A percentile compares a stretch with the other conserved stretches of the same genome.
Evolutionary conservation across 2,797 vertebrate genomes (phyloP).

Genomic region (Argya squamiceps): DNA sequence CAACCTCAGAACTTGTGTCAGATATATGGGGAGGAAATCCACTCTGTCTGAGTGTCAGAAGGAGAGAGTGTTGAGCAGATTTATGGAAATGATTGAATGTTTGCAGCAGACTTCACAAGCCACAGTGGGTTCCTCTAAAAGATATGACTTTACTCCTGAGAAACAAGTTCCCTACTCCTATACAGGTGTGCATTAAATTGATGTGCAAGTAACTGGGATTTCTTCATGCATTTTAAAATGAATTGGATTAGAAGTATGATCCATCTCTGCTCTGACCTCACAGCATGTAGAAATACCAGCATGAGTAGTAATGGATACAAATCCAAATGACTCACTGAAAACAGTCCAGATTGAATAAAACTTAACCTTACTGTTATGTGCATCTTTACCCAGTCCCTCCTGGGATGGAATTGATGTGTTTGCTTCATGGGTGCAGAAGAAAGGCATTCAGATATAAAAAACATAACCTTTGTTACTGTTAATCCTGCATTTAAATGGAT

Average conservation of each 20-base stretch:
- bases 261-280: neutral
- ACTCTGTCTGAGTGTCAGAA: neutral
- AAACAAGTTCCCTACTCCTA: neutral
- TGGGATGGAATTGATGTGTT: neutral
- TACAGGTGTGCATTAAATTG: neutral
- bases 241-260: neutral
- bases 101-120: neutral
- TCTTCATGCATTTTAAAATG: neutral
- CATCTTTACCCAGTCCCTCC: neutral
- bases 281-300: neutral
- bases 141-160: neutral
- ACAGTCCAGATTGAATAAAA: neutral
- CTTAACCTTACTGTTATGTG: neutral
- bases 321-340: neutral
- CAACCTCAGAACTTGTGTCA: constrained; percentile 24
- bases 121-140: neutral
- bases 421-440: neutral
- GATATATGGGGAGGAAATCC: neutral
- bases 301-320: neutral
- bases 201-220: neutral
- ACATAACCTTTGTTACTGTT: neutral
- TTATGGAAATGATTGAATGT: neutral
- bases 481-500: neutral
- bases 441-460: neutral
- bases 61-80: neutral